Evolutionary conservation across 2,797 vertebrate species (phyloP).

Genomic region (Halcyon leucocephala): DNA sequence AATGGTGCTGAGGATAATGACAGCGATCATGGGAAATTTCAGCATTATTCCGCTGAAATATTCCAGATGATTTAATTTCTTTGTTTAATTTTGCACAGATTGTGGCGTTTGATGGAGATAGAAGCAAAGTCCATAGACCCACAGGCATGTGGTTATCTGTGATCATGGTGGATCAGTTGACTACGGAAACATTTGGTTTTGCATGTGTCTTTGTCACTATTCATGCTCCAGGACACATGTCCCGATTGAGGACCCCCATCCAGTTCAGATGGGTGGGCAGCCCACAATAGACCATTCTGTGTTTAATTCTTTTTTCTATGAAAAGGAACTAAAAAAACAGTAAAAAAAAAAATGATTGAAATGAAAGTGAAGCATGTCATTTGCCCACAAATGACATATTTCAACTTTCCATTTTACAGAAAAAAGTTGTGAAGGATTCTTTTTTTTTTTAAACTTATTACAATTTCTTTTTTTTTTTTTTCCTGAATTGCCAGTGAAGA

Average conservation of each 20-base stretch:
- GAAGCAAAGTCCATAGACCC: not conserved
- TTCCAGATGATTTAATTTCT: not conserved
- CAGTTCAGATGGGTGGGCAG: not conserved
- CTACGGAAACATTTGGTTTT: not conserved
- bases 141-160: rapidly evolving
- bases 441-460: conserved; percentile 19
- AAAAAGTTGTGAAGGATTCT: conserved; percentile 29
- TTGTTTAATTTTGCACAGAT: not conserved
- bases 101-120: not conserved
- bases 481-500: conserved; percentile 53
- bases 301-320: not conserved
- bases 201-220: not conserved
- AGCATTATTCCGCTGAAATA: not conserved
- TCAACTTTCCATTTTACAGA: conserved; percentile 33
- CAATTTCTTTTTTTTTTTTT: conserved; percentile 35
- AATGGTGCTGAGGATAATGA: not conserved
- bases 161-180: rapidly evolving
- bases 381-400: conserved; percentile 55
- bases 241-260: not conserved
- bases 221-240: not conserved
- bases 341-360: not conserved
- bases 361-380: conserved; percentile 52
- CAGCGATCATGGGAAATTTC: rapidly evolving
- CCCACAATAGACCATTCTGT: not conserved
- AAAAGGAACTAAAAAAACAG: not conserved